Percentiles rank a stretch among this genome's conserved stretches.
Evolutionary conservation across 2,113 vertebrate species (phyloP).

Genomic region (Zapus hudsonius): DNA sequence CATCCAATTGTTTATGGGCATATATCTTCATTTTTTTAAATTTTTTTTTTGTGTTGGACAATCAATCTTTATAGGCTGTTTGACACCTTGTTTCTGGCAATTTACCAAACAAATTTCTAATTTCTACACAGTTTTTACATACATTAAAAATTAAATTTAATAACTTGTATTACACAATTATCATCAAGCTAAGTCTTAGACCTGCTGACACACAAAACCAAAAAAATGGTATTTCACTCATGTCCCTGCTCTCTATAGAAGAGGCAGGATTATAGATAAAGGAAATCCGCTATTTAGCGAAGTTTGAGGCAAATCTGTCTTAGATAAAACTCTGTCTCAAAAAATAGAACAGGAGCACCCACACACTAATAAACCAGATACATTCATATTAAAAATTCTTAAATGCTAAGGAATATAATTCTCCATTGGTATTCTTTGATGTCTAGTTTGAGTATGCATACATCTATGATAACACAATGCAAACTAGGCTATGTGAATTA

Average conservation of each 20-base stretch:
- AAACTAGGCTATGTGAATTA: neutral
- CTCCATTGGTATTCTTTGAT: neutral
- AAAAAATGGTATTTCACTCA: too few species aligned
- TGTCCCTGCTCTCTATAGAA: too few species aligned
- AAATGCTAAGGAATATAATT: slow-evolving; percentile 27
- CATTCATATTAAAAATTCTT: slow-evolving; percentile 19
- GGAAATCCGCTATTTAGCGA: too few species aligned
- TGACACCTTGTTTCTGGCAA: neutral
- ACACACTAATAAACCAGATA: neutral
- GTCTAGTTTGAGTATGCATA: slow-evolving; percentile 10
- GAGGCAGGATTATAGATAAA: too few species aligned
- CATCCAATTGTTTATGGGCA: neutral
- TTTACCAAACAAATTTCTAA: neutral
- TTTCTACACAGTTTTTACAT: slow-evolving; percentile 15
- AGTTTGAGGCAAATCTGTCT: too few species aligned
- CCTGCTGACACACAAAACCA: neutral
- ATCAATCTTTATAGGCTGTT: neutral
- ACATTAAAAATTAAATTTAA: neutral
- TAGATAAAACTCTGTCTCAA: too few species aligned
- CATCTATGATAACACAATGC: neutral
- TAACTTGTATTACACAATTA: slow-evolving; percentile 19
- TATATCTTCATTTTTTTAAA: neutral
- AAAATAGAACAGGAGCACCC: too few species aligned
- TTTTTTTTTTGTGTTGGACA: too few species aligned
- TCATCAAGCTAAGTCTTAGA: slow-evolving; percentile 17